Evolutionary conservation across 2,113 vertebrate genomes (phyloP).

Genomic region (Cariama cristata): DNA sequence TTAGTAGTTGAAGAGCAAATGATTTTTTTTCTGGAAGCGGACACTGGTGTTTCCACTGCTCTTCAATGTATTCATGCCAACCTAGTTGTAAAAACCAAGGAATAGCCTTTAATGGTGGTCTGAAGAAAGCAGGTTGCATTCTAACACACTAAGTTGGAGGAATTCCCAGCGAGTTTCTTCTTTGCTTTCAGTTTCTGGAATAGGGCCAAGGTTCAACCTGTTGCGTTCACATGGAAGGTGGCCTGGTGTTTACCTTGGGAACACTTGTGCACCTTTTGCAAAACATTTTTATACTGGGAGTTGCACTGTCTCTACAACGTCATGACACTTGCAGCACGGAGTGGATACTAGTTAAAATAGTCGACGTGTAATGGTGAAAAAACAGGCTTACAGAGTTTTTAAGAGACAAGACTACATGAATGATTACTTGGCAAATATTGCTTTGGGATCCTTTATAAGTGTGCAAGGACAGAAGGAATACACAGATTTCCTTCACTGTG

Average conservation of each 20-base stretch:
- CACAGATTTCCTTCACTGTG: background rate
- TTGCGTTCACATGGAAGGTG: background rate
- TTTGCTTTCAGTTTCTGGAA: background rate
- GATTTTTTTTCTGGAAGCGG: background rate
- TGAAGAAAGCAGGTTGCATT: background rate
- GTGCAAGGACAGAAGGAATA: background rate
- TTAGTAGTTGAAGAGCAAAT: background rate
- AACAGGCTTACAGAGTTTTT: background rate
- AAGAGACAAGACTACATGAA: background rate
- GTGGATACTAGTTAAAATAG: background rate
- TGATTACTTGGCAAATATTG: background rate
- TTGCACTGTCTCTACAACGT: background rate
- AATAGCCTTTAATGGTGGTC: background rate
- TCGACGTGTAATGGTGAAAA: background rate
- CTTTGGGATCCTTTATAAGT: background rate
- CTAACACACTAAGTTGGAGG: background rate
- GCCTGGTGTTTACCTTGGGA: background rate
- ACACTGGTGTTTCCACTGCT: background rate
- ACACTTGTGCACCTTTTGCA: background rate
- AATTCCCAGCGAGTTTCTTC: background rate
- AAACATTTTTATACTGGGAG: too few relatives aligned
- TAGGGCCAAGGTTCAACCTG: background rate
- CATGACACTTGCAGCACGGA: background rate
- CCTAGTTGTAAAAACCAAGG: background rate
- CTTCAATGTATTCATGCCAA: rapidly evolving